These are phyloP conservation scores for Apantesis nais DNA, from an alignment of 2,888 invertebrate species.

Conservation along the genomic window DNA sequence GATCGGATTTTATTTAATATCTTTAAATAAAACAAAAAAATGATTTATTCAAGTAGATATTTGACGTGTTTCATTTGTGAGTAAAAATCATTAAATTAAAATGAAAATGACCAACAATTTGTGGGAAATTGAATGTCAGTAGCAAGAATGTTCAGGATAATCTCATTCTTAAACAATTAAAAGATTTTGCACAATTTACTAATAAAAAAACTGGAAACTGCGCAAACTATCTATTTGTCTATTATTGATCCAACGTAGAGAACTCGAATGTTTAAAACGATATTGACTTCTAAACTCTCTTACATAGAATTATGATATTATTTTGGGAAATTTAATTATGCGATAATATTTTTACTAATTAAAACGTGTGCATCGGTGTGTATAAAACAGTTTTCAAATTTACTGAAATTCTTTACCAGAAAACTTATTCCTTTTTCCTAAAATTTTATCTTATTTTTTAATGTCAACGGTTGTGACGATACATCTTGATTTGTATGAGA, in stretches of 20 bases:
- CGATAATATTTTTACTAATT: too few relatives aligned
- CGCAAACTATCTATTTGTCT: neutral
- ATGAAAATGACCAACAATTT: neutral
- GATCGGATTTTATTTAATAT: neutral
- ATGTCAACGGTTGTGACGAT: too few relatives aligned
- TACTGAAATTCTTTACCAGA: too few relatives aligned
- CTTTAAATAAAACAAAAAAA: too few relatives aligned
- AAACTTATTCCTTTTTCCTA: too few relatives aligned
- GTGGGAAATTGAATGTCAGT: neutral
- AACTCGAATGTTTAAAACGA: neutral
- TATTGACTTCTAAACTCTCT: neutral
- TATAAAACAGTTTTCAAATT: too few relatives aligned
- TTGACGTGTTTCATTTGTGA: neutral
- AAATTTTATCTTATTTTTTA: too few relatives aligned
- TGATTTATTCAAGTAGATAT: too few relatives aligned
- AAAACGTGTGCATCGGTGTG: too few relatives aligned
- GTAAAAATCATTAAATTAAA: neutral
- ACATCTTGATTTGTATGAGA: too few relatives aligned
- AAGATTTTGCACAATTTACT: slow-evolving; percentile 2
- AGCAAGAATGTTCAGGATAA: slow-evolving; percentile 1
- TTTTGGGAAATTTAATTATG: too few relatives aligned
- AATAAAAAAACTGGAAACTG: neutral
- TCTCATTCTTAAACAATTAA: neutral
- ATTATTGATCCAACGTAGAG: neutral
- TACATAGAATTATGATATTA: too few relatives aligned